phyloP scores from a whole-genome alignment of 2,113 vertebrate genomes.

The Uria lomvia region DNA sequence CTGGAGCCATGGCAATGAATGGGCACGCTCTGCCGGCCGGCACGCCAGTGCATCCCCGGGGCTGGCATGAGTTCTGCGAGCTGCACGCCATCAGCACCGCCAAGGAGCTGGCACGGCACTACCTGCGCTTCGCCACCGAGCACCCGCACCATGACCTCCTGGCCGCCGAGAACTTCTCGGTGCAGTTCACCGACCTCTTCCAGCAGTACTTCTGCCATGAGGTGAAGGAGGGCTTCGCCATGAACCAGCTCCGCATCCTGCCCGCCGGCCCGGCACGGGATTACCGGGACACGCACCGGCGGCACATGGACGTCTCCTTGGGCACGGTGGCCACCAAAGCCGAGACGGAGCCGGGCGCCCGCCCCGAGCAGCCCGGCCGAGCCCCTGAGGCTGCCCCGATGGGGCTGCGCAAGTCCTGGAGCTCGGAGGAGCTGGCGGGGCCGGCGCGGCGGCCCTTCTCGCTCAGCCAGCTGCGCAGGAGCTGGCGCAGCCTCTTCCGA shows the following conservation, averaged over 20 bases:
- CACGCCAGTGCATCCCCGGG: conserved; percentile 75
- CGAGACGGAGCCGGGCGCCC: conserved; percentile 40
- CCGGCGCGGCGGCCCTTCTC: conserved; percentile 76
- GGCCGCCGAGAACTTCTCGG: conserved; percentile 88
- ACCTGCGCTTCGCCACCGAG: conserved; percentile 86
- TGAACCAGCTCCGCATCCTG: conserved; percentile 70
- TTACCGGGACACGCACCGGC: conserved; percentile 84
- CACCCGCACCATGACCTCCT: conserved; percentile 84
- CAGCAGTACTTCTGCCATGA: conserved; percentile 92
- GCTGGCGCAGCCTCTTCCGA: conserved; percentile 81
- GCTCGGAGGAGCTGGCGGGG: conserved; percentile 79
- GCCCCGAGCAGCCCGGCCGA: conserved; percentile 63
- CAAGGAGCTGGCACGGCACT: conserved; percentile 89
- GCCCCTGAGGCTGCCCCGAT: conserved; percentile 13
- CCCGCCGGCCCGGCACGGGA: conserved; percentile 81
- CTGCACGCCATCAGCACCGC: conserved; percentile 89
- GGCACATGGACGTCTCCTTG: conserved; percentile 42
- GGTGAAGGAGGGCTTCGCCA: conserved; percentile 79
- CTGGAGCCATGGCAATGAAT: conserved; percentile 92
- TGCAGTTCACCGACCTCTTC: conserved; percentile 91
- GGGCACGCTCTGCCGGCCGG: conserved; percentile 81
- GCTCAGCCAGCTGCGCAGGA: conserved; percentile 80
- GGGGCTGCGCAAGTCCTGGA: conserved; percentile 73
- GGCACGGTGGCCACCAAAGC: conserved; percentile 65
- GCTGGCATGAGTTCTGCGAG: conserved; percentile 98